A percentile compares a stretch with the other conserved stretches of the same genome.
Conservation (phyloP, 2,888 invertebrate genomes). For the Apodemia duryi region DNA sequence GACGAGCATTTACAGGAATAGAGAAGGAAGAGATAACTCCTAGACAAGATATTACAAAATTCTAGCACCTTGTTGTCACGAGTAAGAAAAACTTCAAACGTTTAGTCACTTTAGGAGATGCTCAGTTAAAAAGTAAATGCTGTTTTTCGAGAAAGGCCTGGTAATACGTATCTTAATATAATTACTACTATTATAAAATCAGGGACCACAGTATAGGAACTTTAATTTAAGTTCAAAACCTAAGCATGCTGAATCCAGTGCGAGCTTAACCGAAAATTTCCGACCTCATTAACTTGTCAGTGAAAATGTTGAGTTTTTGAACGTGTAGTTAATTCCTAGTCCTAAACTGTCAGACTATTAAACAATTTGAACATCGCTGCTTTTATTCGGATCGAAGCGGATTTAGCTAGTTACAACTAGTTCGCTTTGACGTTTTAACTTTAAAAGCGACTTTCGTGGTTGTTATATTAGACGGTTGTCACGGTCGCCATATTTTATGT, state of each 20-base stretch:
- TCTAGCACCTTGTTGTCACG: too few species aligned
- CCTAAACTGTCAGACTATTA: slow-evolving; percentile 23
- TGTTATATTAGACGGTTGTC: too few species aligned
- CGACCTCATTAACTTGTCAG: slow-evolving; percentile 12
- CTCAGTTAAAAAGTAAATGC: too few species aligned
- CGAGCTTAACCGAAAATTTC: slow-evolving; percentile 16
- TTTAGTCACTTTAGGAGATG: too few species aligned
- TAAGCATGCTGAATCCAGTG: slow-evolving; percentile 1
- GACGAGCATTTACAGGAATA: too few species aligned
- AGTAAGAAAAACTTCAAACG: too few species aligned
- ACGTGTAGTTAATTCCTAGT: slow-evolving; percentile 17
- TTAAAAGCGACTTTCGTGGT: slow-evolving; percentile 22
- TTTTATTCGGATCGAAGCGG: slow-evolving; percentile 40
- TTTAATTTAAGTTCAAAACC: slow-evolving; percentile 3
- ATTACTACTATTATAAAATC: neutral
- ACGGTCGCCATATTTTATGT: too few species aligned
- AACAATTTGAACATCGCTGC: slow-evolving; percentile 19
- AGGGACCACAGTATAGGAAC: neutral
- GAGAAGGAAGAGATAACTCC: too few species aligned
- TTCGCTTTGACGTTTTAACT: slow-evolving; percentile 31
- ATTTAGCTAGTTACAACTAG: slow-evolving; percentile 43
- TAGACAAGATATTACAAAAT: too few species aligned
- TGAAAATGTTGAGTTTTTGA: slow-evolving; percentile 6
- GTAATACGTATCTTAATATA: too few species aligned
- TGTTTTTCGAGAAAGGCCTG: too few species aligned